Evolutionary conservation across 1,140 invertebrate species (phyloP).

Genomic region (Megathymus violae): DNA sequence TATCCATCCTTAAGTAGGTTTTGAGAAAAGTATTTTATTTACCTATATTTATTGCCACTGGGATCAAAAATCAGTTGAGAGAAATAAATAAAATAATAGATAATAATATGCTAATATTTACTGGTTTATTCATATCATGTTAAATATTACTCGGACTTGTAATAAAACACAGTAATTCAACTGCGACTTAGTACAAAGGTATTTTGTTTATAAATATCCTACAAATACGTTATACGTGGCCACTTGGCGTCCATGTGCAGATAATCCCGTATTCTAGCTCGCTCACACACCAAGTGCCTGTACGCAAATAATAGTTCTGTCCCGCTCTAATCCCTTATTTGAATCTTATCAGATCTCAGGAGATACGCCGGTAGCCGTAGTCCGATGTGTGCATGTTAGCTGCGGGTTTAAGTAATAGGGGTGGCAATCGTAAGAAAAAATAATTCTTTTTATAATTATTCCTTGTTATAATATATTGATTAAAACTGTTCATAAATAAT

Average conservation of each 20-base stretch:
- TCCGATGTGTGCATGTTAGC: constrained; percentile 69
- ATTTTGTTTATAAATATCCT: constrained; percentile 29
- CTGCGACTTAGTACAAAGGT: neutral
- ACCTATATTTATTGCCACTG: too few species aligned
- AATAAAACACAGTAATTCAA: neutral
- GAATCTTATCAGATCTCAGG: constrained; percentile 84
- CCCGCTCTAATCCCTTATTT: constrained; percentile 84
- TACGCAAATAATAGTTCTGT: constrained; percentile 73
- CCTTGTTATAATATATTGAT: too few species aligned
- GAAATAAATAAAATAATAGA: too few species aligned
- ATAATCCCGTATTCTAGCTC: constrained; percentile 75
- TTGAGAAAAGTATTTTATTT: too few species aligned
- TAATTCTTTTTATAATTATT: too few species aligned
- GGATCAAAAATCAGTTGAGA: too few species aligned
- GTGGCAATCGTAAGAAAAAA: too few species aligned
- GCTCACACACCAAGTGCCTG: constrained; percentile 56
- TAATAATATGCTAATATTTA: too few species aligned
- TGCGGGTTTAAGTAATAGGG: constrained; percentile 66
- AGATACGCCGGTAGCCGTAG: constrained; percentile 74
- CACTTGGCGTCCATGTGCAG: constrained; percentile 71
- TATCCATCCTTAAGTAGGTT: too few species aligned
- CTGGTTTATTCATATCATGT: too few species aligned
- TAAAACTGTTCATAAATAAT: neutral
- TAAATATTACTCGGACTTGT: too few species aligned
- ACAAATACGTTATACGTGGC: constrained; percentile 34